A percentile compares a stretch with the other conserved stretches of the same genome.
Evolutionary conservation across 2,888 invertebrate species (phyloP).

Genomic region (Zele albiditarsus): DNA sequence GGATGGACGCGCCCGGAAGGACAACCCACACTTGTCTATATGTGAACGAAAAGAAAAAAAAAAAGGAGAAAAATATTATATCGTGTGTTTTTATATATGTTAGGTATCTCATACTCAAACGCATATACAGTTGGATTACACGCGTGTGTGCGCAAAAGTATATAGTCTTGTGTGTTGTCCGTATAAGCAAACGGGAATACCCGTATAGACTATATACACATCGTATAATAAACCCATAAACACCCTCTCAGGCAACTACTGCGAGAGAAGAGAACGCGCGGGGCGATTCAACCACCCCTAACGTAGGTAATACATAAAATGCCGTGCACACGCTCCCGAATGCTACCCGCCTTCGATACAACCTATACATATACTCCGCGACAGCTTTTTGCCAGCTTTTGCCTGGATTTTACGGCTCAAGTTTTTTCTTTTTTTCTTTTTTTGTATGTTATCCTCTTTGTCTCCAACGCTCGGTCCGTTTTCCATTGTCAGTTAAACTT

Average conservation of each 20-base stretch:
- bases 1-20: conserved; percentile 54
- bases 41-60: conserved; percentile 17
- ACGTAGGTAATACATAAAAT: conserved; percentile 52
- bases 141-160: conserved; percentile 37
- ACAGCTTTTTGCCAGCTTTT: conserved; percentile 41
- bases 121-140: conserved; percentile 34
- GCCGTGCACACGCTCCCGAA: conserved; percentile 49
- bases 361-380: conserved; percentile 25
- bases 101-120: conserved; percentile 27
- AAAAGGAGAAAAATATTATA: conserved; percentile 35
- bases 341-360: conserved; percentile 49
- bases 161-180: conserved; percentile 38
- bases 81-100: conserved; percentile 27
- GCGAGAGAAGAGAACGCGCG: conserved; percentile 14
- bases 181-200: conserved; percentile 53
- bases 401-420: conserved; percentile 45
- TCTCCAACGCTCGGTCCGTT: conserved; percentile 30
- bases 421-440: conserved; percentile 32
- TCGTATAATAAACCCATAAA: conserved; percentile 73
- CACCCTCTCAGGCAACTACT: conserved; percentile 62
- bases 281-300: conserved; percentile 46
- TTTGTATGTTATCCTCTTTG: conserved; percentile 34
- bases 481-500: conserved; percentile 30
- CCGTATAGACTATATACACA: conserved; percentile 56
- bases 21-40: conserved; percentile 30